Base-by-base conservation (phyloP, 1,140 invertebrate genomes). In the Brachionus rotundiformis region DNA sequence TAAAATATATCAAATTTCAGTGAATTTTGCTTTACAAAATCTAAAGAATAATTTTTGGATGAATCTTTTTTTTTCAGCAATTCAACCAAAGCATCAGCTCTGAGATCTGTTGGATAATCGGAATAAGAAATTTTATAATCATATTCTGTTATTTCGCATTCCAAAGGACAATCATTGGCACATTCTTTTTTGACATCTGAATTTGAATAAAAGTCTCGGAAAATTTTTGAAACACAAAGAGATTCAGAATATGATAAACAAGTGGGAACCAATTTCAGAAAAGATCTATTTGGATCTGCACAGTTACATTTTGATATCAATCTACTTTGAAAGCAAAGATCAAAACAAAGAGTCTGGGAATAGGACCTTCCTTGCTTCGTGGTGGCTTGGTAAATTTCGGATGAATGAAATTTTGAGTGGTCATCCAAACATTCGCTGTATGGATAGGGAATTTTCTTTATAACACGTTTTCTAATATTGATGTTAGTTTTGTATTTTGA, bases 221-320 rank as follows among this genome's bases (percentile, higher is more conserved):
- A 63, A 31, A 63, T 3, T 29, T 8, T 10, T 5, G 8, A 54
- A 6, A 54, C n/a, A n/a, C n/a, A n/a, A n/a, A n/a, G n/a, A n/a
- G n/a, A n/a, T n/a, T 63, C 4, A 13, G 29, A 63, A 19, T 7
- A n/a, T n/a, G n/a, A n/a, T n/a, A n/a, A 11, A 71, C 65, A 71
- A 33, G 3, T 39, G 16, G 10, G 33, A 27, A 13, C 31, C 16
- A 16, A 2, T 39, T 71, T 71, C 3, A 71, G 16, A 41, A 71
- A 71, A 6, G 65, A 11, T 16, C 7, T 16, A 23, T 4, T 71
- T 10, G 65, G 13, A 19, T 71, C 65, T 0, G 10, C n/a, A 71
- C 65, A 71, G 4, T 71, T 71, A 16, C 65, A 71, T 71, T 39
- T 39, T n/a, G 13, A 36, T 39, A 71, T 41, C 7, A 71, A 19